These are phyloP conservation scores for Meteorus colon DNA, from an alignment of 2,888 invertebrate species.

Conservation along the genomic window DNA sequence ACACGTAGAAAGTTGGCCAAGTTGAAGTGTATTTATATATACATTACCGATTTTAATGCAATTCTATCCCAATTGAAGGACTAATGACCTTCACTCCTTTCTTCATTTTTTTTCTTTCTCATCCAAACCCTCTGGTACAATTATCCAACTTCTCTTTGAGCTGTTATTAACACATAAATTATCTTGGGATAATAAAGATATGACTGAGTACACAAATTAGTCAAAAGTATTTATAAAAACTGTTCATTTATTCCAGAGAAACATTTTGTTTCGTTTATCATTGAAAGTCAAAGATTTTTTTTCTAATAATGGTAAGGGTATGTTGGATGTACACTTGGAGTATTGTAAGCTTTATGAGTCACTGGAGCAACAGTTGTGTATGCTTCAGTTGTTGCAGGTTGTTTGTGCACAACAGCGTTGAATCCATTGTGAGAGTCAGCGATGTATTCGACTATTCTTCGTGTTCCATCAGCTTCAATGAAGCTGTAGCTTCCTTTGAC, in stretches of 20 bases:
- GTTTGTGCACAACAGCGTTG: conserved; percentile 51
- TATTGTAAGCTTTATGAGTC: conserved; percentile 34
- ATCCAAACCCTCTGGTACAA: neutral
- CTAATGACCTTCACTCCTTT: conserved; percentile 3
- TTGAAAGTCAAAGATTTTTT: neutral
- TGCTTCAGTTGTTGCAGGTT: conserved; percentile 45
- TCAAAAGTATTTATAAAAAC: neutral
- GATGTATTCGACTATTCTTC: conserved; percentile 53
- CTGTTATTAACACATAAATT: neutral
- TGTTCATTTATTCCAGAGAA: neutral
- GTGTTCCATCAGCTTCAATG: conserved; percentile 51
- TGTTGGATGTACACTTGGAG: neutral
- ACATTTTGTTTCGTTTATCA: neutral
- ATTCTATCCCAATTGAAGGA: conserved; percentile 14
- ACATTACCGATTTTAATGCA: conserved; percentile 23
- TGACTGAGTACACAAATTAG: neutral
- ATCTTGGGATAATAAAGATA: neutral
- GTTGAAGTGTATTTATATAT: conserved; percentile 28
- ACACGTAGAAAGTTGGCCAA: conserved; percentile 45
- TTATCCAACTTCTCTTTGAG: neutral
- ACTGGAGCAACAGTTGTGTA: conserved; percentile 56
- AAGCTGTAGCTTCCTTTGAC: conserved; percentile 51
- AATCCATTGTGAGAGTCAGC: conserved; percentile 50
- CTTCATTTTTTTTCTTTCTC: conserved; percentile 19
- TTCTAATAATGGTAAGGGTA: neutral